Evolutionary conservation across 2,113 vertebrate species (phyloP), one percentile per base, ranked within the genome.

Genomic region (Eclectus roratus): DNA sequence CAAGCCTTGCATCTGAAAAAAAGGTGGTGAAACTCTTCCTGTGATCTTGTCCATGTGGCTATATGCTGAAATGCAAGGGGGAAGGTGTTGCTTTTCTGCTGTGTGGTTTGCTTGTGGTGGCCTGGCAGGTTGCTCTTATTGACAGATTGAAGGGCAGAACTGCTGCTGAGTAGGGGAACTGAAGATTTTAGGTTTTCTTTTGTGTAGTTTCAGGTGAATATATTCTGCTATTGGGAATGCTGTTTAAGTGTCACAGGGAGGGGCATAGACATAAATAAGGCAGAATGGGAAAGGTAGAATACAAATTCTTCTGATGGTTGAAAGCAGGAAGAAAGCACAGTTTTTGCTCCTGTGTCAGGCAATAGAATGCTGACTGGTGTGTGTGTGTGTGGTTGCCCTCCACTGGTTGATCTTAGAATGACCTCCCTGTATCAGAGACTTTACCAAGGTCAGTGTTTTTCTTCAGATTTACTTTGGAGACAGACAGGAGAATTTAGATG

Each of bases 331-430:
- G 13, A 28, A 80, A 43, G 37, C 21, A 29, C 5, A 4, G 82
- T 71, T 56, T 39, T 55, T 23, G 13, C 11, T 12, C 14, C 8
- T 71, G 25, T 14, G 3, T 39, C 13, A 14, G 64, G 64, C 39
- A 35, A 35, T 3, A 17, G 69, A 52, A 41, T 33, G 39, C 49
- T 81, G 65, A 6, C 16, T 56, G 49, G 18, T 89, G 86, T 15
- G 23, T 17, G 10, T 3, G 68, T 91, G 60, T 81, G 60, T 81
- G 50, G 25, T 92, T 96, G 96, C 93, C 94, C 94, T 92, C 95
- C 86, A 44, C 94, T 97, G 95, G 93, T 3, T 89, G 50, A 44
- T 84, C 19, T 3, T 2, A 56, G 80, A 93, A 92, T 56, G 43
- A 60, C 47, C 27, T 90, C 65, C 37, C 47, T 37, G 1, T 37